Conservation (phyloP, 2,888 invertebrate species). For the Euspilapteryx auroguttella region DNA sequence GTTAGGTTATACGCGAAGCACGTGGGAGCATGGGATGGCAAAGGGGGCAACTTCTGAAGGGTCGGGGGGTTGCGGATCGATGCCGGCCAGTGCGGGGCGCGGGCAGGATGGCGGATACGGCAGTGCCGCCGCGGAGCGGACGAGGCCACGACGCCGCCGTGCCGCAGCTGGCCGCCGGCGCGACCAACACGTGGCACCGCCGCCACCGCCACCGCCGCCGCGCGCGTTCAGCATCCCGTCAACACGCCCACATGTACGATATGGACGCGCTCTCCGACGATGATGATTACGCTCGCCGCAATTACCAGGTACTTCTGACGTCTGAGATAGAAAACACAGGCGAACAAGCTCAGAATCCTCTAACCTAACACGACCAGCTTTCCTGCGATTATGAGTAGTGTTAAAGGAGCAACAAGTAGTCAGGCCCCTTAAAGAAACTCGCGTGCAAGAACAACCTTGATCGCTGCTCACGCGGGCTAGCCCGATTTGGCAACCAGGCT, state of each 20-base stretch:
- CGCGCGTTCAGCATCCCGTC: slow-evolving; percentile 16
- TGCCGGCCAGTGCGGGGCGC: slow-evolving; percentile 18
- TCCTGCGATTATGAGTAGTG: slow-evolving; percentile 6
- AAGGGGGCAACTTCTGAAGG: too few relatives aligned
- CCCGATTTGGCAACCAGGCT: too few relatives aligned
- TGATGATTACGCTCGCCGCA: slow-evolving; percentile 47
- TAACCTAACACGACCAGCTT: slow-evolving; percentile 13
- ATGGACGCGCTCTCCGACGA: slow-evolving; percentile 59
- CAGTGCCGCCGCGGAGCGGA: slow-evolving; percentile 53
- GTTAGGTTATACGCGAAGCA: too few relatives aligned
- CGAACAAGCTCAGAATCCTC: too few relatives aligned
- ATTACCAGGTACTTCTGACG: slow-evolving; percentile 49
- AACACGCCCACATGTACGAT: slow-evolving; percentile 17
- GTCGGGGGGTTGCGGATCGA: slow-evolving; percentile 21
- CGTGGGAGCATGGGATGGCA: too few relatives aligned
- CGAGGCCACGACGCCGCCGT: slow-evolving; percentile 42
- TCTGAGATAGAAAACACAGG: too few relatives aligned
- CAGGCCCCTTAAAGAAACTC: slow-evolving; percentile 18
- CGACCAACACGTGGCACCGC: slow-evolving; percentile 10
- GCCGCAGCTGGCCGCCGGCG: slow-evolving; percentile 33
- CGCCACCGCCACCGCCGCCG: slow-evolving; percentile 8
- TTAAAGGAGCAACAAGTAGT: slow-evolving; percentile 46
- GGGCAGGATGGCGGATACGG: slow-evolving; percentile 13
- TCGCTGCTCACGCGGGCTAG: slow-evolving; percentile 20
- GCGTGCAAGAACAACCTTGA: slow-evolving; percentile 44